phyloP scores from a whole-genome alignment of 1,140 invertebrate species.

The Diabrotica undecimpunctata region DNA sequence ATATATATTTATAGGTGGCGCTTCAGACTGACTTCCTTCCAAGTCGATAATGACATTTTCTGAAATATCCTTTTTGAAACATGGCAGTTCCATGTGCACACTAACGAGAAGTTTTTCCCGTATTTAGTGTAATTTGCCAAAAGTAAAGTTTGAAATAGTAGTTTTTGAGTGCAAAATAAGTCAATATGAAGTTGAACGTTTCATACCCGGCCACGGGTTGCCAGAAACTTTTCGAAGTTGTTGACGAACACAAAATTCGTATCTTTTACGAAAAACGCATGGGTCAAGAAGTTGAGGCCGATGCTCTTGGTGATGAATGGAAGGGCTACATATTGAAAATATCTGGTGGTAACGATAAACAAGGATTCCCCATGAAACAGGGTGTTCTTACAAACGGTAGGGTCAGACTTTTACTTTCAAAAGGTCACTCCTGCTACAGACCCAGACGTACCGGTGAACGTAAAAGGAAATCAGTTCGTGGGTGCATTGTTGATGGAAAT shows the following conservation, averaged over 20 bases:
- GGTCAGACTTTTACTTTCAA: conserved; percentile 91
- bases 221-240: conserved; percentile 97
- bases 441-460: conserved; percentile 93
- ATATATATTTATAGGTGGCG: conserved; percentile 7
- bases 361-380: conserved; percentile 99
- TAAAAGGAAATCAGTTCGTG: conserved; percentile 96
- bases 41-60: conserved; percentile 8
- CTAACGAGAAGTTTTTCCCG: conserved; percentile 13
- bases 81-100: conserved; percentile 16
- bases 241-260: conserved; percentile 93
- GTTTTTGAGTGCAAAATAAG: background rate
- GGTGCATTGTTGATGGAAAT: conserved; percentile 97
- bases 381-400: conserved; percentile 95
- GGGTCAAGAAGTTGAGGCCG: conserved; percentile 92
- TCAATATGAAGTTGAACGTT: conserved; percentile 81
- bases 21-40: conserved; percentile 4
- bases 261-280: conserved; percentile 99
- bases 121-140: conserved; percentile 8
- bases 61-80: conserved; percentile 12
- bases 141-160: conserved; percentile 6
- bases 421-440: conserved; percentile 97
- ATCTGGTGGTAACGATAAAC: conserved; percentile 98
- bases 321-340: conserved; percentile 96
- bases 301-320: conserved; percentile 96
- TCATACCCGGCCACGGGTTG: conserved; percentile 97